Evolutionary conservation across 2,888 invertebrate species (phyloP).

Genomic region (Scaptomyza polygonia): DNA sequence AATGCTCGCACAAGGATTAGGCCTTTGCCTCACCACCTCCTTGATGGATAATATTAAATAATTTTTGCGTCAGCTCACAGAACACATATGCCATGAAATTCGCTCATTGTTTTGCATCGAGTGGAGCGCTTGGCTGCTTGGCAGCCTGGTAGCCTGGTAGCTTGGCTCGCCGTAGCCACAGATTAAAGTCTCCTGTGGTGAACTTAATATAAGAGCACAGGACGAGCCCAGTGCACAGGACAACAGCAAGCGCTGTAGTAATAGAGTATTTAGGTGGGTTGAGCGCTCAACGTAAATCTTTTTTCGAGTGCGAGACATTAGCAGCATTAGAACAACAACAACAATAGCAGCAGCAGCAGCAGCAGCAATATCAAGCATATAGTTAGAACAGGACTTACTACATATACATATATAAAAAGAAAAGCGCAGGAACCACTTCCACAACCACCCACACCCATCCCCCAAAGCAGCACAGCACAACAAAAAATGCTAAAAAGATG

Average conservation of each 20-base stretch:
- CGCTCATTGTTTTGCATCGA: slow-evolving; percentile 76
- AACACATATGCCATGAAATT: slow-evolving; percentile 79
- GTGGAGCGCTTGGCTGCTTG: slow-evolving; percentile 43
- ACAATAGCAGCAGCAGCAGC: slow-evolving; percentile 11
- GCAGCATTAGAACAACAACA: slow-evolving; percentile 74
- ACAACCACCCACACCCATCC: not conserved
- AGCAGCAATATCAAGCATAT: slow-evolving; percentile 31
- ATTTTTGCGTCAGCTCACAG: slow-evolving; percentile 44
- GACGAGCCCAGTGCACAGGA: slow-evolving; percentile 74
- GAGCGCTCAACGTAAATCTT: slow-evolving; percentile 60
- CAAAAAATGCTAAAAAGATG: slow-evolving; percentile 35
- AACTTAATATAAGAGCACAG: slow-evolving; percentile 83
- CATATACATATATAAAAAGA: slow-evolving; percentile 6
- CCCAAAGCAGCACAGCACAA: not conserved
- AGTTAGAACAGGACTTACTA: slow-evolving; percentile 34
- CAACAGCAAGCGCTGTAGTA: slow-evolving; percentile 36
- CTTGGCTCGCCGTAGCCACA: slow-evolving; percentile 52
- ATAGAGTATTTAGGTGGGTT: slow-evolving; percentile 61
- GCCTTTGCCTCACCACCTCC: slow-evolving; percentile 54
- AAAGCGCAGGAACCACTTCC: slow-evolving; percentile 18
- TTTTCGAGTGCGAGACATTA: slow-evolving; percentile 77
- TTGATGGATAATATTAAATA: slow-evolving; percentile 58
- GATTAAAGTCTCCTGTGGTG: slow-evolving; percentile 84
- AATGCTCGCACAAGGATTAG: slow-evolving; percentile 77
- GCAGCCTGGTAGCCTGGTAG: not conserved